phyloP scores from a whole-genome alignment of 2,888 invertebrate genomes.

The Harmothoe impar region DNA sequence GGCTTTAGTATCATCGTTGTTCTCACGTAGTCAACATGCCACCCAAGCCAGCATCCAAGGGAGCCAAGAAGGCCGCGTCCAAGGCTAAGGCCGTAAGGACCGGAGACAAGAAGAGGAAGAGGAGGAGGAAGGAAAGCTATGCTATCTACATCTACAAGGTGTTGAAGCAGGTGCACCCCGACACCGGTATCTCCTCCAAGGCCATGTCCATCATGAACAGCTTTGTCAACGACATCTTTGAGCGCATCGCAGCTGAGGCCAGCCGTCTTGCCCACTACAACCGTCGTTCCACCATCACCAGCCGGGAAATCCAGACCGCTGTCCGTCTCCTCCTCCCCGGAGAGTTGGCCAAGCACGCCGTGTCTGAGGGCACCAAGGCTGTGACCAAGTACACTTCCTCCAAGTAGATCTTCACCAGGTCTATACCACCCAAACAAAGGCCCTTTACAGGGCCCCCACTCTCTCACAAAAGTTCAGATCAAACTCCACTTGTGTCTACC shows the following conservation, averaged over 20 bases:
- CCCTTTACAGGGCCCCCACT: conserved; percentile 59
- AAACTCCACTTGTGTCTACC: neutral
- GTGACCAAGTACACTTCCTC: conserved; percentile 77
- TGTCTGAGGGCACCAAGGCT: conserved; percentile 75
- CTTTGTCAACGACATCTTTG: conserved; percentile 81
- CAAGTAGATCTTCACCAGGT: conserved; percentile 56
- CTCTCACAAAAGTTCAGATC: conserved; percentile 22
- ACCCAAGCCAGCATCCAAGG: conserved; percentile 71
- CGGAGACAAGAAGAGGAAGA: conserved; percentile 76
- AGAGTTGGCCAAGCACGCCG: conserved; percentile 89
- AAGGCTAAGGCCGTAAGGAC: conserved; percentile 73
- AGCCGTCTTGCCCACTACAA: conserved; percentile 77
- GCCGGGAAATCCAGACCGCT: conserved; percentile 89
- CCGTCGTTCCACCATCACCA: conserved; percentile 82
- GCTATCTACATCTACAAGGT: conserved; percentile 78
- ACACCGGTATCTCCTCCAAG: conserved; percentile 78
- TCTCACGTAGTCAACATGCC: conserved; percentile 65
- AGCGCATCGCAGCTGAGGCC: conserved; percentile 78
- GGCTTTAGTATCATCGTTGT: neutral
- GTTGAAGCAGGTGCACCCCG: conserved; percentile 80
- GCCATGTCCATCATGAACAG: conserved; percentile 72
- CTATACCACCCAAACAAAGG: conserved; percentile 23
- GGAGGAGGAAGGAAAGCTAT: conserved; percentile 75
- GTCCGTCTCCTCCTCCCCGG: conserved; percentile 88
- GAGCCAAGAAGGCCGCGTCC: conserved; percentile 74